These are phyloP conservation scores for Pterocles orientalis DNA, from an alignment of 2,113 vertebrate genomes.

Conservation along the genomic window DNA sequence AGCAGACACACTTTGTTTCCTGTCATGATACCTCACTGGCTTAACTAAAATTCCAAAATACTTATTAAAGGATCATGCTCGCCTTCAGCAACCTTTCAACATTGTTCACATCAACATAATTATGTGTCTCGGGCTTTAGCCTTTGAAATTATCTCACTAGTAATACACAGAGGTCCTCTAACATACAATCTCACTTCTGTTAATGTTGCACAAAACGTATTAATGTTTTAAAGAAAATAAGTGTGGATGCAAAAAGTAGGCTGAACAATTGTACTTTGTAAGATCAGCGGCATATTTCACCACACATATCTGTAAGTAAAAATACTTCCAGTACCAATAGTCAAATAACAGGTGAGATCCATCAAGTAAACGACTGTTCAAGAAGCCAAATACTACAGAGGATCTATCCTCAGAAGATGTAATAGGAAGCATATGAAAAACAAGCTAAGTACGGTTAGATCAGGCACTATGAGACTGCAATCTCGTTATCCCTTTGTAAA, in stretches of 20 bases:
- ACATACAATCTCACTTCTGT: background rate
- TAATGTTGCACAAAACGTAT: background rate
- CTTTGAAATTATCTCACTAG: background rate
- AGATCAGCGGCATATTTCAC: background rate
- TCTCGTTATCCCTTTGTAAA: background rate
- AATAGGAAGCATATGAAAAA: background rate
- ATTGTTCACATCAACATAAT: background rate
- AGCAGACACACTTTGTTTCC: background rate
- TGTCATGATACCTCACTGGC: background rate
- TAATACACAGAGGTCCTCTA: background rate
- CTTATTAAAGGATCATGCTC: background rate
- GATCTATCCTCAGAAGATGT: background rate
- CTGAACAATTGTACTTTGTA: background rate
- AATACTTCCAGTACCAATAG: background rate
- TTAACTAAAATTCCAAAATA: background rate
- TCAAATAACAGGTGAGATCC: background rate
- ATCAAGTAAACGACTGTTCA: background rate
- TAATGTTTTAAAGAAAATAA: background rate
- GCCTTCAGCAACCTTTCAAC: background rate
- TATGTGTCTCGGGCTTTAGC: background rate
- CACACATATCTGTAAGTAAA: background rate
- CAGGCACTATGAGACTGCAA: background rate
- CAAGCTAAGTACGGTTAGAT: background rate
- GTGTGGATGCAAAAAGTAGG: background rate
- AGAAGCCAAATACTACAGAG: background rate